Percentiles rank a stretch among this genome's conserved stretches.
Conservation (phyloP, 1,140 invertebrate genomes). For the Elymnias hypermnestra region DNA sequence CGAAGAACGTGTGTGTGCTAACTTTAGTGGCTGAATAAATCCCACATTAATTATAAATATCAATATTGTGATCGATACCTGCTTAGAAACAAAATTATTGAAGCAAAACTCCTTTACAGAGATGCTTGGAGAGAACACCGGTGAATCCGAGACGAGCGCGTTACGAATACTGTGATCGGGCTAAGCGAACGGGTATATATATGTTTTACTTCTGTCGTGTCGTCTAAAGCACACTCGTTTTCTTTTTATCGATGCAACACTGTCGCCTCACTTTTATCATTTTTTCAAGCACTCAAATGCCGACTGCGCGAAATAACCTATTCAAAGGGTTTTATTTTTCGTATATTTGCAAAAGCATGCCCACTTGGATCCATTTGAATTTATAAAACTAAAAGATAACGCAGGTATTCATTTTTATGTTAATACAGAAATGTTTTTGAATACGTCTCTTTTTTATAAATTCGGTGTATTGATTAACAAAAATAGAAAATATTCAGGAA, state of each 20-base stretch:
- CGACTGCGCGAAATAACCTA: constrained; percentile 22
- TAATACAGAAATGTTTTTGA: constrained; percentile 4
- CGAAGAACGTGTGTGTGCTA: too few relatives aligned
- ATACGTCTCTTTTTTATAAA: not conserved
- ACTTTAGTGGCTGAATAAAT: too few relatives aligned
- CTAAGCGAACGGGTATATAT: too few relatives aligned
- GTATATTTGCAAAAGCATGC: constrained; percentile 16
- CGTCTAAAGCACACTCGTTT: too few relatives aligned
- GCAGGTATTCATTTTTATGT: constrained; percentile 14
- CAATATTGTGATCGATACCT: too few relatives aligned
- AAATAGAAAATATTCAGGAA: not conserved
- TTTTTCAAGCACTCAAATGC: constrained; percentile 19
- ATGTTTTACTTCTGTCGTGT: too few relatives aligned
- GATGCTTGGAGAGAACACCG: too few relatives aligned
- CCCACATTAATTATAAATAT: too few relatives aligned
- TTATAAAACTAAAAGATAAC: constrained; percentile 16
- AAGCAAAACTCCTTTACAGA: too few relatives aligned
- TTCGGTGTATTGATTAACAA: not conserved
- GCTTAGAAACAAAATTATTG: too few relatives aligned
- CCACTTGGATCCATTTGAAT: constrained; percentile 25
- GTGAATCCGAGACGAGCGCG: too few relatives aligned
- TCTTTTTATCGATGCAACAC: not conserved
- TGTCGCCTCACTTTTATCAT: constrained; percentile 3
- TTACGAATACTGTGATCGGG: too few relatives aligned
- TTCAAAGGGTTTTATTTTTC: constrained; percentile 26